Base-by-base conservation (phyloP, 2,888 invertebrate genomes). In the Philopedon plagiatum region DNA sequence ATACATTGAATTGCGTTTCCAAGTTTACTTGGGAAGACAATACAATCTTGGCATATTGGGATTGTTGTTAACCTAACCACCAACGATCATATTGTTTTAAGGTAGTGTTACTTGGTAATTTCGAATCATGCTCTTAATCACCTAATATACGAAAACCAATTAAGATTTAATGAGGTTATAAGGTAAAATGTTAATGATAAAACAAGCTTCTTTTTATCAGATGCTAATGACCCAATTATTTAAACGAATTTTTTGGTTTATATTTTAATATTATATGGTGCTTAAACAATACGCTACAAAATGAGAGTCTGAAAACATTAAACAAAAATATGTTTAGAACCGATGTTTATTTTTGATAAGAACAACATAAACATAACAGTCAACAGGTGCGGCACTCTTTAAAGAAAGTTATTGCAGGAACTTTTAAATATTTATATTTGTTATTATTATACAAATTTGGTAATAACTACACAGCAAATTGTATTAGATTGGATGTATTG, bases 321-420 rank as follows among this genome's bases (percentile, higher is more conserved):
- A 60, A 60, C 41, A 60, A 13, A 26, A 44, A 21, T 41, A 44
- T 60, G 44, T 58, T 58, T 39, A 15, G 9, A 13, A 37, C 23
- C 26, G 18, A n/a, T 70, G 70, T 71, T 64, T 71, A 41, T 64
- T 71, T 71, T 71, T 71, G 71, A 71, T 71, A 71, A 71, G 64
- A 60, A 65, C 65, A 65, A 64, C 60, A 58, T 64, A 71, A 64
- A 71, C 64, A 64, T 34, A 49, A 34, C 37, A 41, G 65, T 70
- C 58, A 70, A 60, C 71, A 64, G 71, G 60, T 60, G 71, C 64
- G 71, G 71, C n/a, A 34, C 19, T 49, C 51, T 60, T 64, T 57
- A 64, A 71, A 71, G 64, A 58, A 64, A 58, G 68, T 56, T 62
- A 62, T 62, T 62, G 68, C 62, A 56, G 13, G 54, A 56, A 29